A percentile compares a stretch with the other conserved stretches of the same genome.
Evolutionary conservation across 2,888 invertebrate species (phyloP).

Genomic region (Linyphia triangularis): DNA sequence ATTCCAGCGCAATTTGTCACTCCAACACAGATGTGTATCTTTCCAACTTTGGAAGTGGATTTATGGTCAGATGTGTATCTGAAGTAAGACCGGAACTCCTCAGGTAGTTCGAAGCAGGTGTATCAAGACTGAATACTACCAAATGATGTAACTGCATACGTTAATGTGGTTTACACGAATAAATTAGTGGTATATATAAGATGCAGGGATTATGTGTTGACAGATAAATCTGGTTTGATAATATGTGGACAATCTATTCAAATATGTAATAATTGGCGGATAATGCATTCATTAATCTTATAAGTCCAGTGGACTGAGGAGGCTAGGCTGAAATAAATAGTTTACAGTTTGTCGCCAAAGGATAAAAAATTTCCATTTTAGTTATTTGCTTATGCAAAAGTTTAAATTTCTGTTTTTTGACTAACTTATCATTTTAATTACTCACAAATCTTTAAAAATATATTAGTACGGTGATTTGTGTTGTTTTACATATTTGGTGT

Average conservation of each 20-base stretch:
- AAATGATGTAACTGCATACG: constrained; percentile 52
- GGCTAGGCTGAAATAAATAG: no score
- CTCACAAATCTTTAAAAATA: no score
- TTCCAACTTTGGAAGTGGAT: constrained; percentile 14
- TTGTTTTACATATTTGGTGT: no score
- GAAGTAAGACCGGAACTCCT: constrained; percentile 1
- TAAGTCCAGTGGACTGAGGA: constrained; percentile 7
- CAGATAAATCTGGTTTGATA: constrained; percentile 28
- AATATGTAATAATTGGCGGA: constrained; percentile 34
- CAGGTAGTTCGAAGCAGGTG: constrained; percentile 26
- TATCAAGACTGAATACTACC: neutral
- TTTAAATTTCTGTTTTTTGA: no score
- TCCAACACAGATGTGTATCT: neutral
- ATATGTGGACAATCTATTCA: constrained; percentile 34
- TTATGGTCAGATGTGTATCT: constrained; percentile 14
- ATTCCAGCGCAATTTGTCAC: constrained; percentile 32
- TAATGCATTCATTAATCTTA: constrained; percentile 49
- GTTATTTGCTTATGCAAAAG: neutral
- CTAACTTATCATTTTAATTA: no score
- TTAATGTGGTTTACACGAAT: constrained; percentile 15
- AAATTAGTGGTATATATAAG: neutral
- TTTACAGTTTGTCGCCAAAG: no score
- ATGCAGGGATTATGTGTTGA: constrained; percentile 9
- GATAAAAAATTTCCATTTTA: no score
- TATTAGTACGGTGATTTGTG: no score